A percentile compares a stretch with the other conserved stretches of the same genome.
Conservation (phyloP, 2,888 invertebrate genomes). For the Pseudococcus longispinus region DNA sequence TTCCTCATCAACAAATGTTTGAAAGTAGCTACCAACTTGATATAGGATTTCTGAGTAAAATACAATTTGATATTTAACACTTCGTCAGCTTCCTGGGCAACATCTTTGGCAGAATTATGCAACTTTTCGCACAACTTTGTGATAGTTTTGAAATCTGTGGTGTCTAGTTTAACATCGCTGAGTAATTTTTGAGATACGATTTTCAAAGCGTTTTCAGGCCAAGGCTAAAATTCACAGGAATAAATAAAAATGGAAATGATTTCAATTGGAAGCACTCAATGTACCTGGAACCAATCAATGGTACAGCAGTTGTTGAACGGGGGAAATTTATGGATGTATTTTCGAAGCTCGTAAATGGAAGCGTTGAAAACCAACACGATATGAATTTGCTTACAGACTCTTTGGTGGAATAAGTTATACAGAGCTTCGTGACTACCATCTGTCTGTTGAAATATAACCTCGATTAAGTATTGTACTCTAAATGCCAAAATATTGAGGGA, state of each 20-base stretch:
- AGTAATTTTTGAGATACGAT: slow-evolving; percentile 32
- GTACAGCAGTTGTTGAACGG: slow-evolving; percentile 94
- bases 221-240: slow-evolving; percentile 68
- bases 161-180: not conserved
- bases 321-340: slow-evolving; percentile 87
- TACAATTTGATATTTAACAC: slow-evolving; percentile 81
- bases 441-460: slow-evolving; percentile 66
- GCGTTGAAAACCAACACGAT: slow-evolving; percentile 89
- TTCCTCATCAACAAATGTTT: slow-evolving; percentile 79
- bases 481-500: not conserved
- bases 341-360: slow-evolving; percentile 84
- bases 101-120: slow-evolving; percentile 79
- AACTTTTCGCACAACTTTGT: slow-evolving; percentile 90
- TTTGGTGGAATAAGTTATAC: slow-evolving; percentile 85
- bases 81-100: slow-evolving; percentile 72
- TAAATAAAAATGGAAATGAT: not conserved
- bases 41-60: slow-evolving; percentile 91
- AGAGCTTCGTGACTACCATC: slow-evolving; percentile 90
- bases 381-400: slow-evolving; percentile 89
- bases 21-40: slow-evolving; percentile 90
- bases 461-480: not conserved
- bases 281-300: slow-evolving; percentile 90
- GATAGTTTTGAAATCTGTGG: slow-evolving; percentile 33
- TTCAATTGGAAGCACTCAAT: not conserved
- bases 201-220: slow-evolving; percentile 71